Percentiles rank a stretch among this genome's conserved stretches.
Evolutionary conservation across 1,140 invertebrate genomes (phyloP).

Genomic region (Anoplolepis gracilipes): DNA sequence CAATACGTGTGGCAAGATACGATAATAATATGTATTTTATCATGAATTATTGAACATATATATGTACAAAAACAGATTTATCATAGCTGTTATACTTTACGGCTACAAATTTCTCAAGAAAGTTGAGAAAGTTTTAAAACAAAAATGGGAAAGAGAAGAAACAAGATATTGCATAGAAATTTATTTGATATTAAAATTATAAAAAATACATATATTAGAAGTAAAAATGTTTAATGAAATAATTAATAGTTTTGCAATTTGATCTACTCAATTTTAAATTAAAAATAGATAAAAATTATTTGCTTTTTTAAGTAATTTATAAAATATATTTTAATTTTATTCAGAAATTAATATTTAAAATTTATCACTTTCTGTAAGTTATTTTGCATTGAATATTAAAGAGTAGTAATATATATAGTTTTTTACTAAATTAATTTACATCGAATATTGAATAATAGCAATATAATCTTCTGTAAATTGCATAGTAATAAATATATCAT

Average conservation of each 20-base stretch:
- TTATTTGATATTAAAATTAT: background rate
- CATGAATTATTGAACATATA: background rate
- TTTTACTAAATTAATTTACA: background rate
- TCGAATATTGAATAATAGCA: background rate
- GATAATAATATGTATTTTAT: slow-evolving; percentile 13
- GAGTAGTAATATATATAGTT: background rate
- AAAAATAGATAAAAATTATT: background rate
- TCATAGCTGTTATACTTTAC: background rate
- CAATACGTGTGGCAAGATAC: slow-evolving; percentile 3
- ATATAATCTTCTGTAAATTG: background rate
- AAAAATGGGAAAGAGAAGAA: background rate
- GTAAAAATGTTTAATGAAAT: background rate
- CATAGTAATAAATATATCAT: background rate
- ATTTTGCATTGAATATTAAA: background rate
- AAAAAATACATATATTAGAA: background rate
- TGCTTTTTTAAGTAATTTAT: background rate
- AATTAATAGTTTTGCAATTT: background rate
- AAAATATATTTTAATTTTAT: background rate
- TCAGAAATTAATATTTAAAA: background rate
- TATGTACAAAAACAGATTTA: background rate
- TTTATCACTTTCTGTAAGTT: background rate
- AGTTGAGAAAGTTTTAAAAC: background rate
- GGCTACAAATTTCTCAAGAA: background rate
- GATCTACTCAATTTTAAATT: background rate
- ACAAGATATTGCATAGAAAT: background rate